Evolutionary conservation across 2,113 vertebrate species (phyloP).

Genomic region (Porphyrio hochstetteri): DNA sequence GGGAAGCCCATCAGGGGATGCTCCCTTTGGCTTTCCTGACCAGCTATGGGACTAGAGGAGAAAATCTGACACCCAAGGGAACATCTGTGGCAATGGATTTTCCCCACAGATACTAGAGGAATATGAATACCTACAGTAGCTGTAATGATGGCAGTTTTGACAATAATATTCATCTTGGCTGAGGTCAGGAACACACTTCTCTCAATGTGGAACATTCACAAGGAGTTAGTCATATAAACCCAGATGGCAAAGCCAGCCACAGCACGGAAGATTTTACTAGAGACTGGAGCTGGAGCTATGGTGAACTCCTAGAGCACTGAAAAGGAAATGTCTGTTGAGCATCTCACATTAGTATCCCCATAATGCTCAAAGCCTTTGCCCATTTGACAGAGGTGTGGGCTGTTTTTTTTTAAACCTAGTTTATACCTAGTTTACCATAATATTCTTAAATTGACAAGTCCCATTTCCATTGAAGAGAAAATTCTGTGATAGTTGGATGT

Average conservation of each 20-base stretch:
- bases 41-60: background rate
- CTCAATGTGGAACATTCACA: constrained; percentile 42
- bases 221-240: constrained; percentile 46
- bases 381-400: background rate
- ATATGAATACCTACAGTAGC: constrained; percentile 22
- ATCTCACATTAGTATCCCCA: background rate
- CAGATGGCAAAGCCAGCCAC: background rate
- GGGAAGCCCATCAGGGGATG: background rate
- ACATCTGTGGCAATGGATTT: constrained; percentile 1
- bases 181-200: constrained; percentile 32
- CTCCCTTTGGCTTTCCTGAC: background rate
- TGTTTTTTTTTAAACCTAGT: background rate
- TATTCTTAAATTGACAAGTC: background rate
- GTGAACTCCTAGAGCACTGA: background rate
- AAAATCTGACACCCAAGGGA: background rate
- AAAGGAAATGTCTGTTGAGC: background rate
- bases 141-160: constrained; percentile 14
- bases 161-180: constrained; percentile 58
- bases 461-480: background rate
- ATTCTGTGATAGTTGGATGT: background rate
- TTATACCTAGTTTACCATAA: background rate
- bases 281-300: background rate
- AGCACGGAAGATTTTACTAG: constrained; percentile 15
- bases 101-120: background rate
- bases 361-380: background rate